Base-by-base conservation (phyloP, 2,113 vertebrate species). In the Mesembrinibis cayennensis region DNA sequence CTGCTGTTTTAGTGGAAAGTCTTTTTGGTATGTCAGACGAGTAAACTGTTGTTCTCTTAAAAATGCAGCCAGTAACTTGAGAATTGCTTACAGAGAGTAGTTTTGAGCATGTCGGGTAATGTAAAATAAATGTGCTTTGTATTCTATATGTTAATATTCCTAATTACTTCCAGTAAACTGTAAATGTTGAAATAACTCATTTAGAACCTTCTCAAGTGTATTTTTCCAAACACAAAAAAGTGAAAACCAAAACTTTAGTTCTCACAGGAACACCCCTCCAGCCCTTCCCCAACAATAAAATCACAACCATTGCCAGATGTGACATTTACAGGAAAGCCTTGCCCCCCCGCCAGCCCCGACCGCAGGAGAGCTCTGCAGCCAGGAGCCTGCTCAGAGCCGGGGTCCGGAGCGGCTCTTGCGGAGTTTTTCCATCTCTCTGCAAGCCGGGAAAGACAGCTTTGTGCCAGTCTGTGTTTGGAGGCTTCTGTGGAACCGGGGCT, bases 391-490 rank as follows among this genome's bases (percentile, higher is more conserved):
- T 5, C 4, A 0, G 50, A 59, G 71, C 71, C 1, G 5, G 67
- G 40, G 17, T 15, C 62, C 2, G 1, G 0, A 16, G 44, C 42
- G 4, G 44, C n/a, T n/a, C 44, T 0, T 0, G 6, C 3, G 65
- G 56, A 23, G n/a, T 25, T 74, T 27, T 62, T 45, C 69, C 7
- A 2, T 8, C 26, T 82, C 26, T 29, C 25, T 36, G 10, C 29
- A 6, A 38, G 22, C 58, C 0, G 6, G 65, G 71, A 34, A 38
- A 9, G 72, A 16, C 6, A 2, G 5, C 20, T 26, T 22, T 11
- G 74, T 49, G 61, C 80, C 55, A 5, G 1, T 2, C 2, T 18
- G 53, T 40, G 50, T 32, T 40, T 16, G 30, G 59, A 40, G 61
- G 16, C 72, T 40, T 44, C 26, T 7, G 34, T 18, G 38, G 30